Evolutionary conservation across 2,797 vertebrate genomes (phyloP).

Genomic region (Channa striata): DNA sequence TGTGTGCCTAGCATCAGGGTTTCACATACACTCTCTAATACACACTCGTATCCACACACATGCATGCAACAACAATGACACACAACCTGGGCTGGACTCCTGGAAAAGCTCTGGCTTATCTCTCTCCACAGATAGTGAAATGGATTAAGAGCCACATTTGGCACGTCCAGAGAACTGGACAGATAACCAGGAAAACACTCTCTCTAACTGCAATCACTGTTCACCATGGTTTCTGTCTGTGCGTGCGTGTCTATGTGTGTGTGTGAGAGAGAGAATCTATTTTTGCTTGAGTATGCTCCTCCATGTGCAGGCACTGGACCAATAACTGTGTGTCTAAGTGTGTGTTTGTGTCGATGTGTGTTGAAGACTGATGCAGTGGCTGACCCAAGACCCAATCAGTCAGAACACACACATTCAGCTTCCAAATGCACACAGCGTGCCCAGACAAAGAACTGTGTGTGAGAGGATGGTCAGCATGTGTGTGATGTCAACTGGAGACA

Average conservation of each 20-base stretch:
- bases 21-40: conserved; percentile 51
- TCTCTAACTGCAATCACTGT: conserved; percentile 78
- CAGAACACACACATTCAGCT: conserved; percentile 80
- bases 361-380: conserved; percentile 78
- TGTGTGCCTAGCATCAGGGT: conserved; percentile 72
- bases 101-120: conserved; percentile 85
- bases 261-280: conserved; percentile 30
- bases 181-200: conserved; percentile 83
- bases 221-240: conserved; percentile 71
- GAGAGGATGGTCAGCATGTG: conserved; percentile 80
- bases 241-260: conserved; percentile 25
- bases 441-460: conserved; percentile 74
- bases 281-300: conserved; percentile 43
- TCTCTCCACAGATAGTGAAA: conserved; percentile 84
- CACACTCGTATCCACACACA: conserved; percentile 30
- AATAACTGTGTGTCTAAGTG: conserved; percentile 37
- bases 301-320: conserved; percentile 62
- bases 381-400: conserved; percentile 78
- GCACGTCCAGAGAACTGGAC: conserved; percentile 81
- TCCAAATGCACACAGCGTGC: conserved; percentile 71
- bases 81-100: conserved; percentile 73
- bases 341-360: conserved; percentile 45
- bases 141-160: conserved; percentile 86
- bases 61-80: conserved; percentile 58
- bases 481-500: conserved; percentile 82